Percentiles rank a stretch among this genome's conserved stretches.
Conservation (phyloP, 2,113 vertebrate genomes). For the Xiphophorus maculatus region DNA sequence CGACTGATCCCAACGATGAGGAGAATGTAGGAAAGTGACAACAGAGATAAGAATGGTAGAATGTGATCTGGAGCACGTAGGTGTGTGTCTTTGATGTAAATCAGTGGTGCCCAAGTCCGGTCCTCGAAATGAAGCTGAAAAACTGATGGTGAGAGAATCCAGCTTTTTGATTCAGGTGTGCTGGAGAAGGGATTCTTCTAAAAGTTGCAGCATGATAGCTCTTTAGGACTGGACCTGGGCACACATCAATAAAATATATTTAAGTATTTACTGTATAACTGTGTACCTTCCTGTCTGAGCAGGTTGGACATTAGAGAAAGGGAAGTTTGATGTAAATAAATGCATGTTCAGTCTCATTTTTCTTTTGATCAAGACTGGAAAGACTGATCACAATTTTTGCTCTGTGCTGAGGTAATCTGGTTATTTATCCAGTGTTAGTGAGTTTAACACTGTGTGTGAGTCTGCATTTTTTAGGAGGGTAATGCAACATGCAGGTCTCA, state of each 20-base stretch:
- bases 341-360: background rate
- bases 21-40: constrained; percentile 53
- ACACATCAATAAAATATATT: constrained; percentile 25
- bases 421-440: constrained; percentile 5
- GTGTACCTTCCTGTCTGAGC: background rate
- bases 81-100: constrained; percentile 16
- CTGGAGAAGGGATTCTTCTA: too few relatives aligned
- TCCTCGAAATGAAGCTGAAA: too few relatives aligned
- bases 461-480: constrained; percentile 32
- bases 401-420: constrained; percentile 5
- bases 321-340: constrained; percentile 8
- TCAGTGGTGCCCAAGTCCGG: too few relatives aligned
- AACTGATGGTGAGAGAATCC: too few relatives aligned
- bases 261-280: constrained; percentile 20
- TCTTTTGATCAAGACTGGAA: background rate
- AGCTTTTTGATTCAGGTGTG: too few relatives aligned
- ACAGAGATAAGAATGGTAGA: constrained; percentile 72
- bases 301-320: background rate
- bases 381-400: constrained; percentile 10
- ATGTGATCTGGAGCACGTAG: constrained; percentile 37
- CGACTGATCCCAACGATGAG: constrained; percentile 51
- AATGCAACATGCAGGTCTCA: constrained; percentile 48
- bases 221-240: too few relatives aligned
- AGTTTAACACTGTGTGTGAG: constrained; percentile 7
- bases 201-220: too few relatives aligned